These are phyloP conservation scores for Heteronetta atricapilla DNA, from an alignment of 2,113 vertebrate genomes.

Conservation along the genomic window DNA sequence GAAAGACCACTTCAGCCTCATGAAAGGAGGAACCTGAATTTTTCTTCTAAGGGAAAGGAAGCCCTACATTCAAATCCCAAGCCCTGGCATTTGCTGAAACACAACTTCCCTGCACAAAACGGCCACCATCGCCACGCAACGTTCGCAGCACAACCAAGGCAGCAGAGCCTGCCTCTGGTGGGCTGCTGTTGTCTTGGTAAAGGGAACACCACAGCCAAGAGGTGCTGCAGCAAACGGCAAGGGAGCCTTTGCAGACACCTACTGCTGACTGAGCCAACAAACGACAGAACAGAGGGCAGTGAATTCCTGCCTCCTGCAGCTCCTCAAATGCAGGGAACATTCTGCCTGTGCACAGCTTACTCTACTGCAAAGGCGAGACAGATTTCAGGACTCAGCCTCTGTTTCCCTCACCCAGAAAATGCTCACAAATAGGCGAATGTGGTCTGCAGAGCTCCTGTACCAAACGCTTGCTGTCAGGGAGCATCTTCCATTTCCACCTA, in stretches of 20 bases:
- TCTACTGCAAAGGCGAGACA: background rate
- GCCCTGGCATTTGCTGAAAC: background rate
- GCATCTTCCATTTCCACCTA: background rate
- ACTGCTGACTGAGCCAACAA: background rate
- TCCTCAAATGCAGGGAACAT: background rate
- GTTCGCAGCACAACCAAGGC: background rate
- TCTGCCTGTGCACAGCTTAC: background rate
- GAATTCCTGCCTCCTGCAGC: background rate
- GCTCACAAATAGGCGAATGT: background rate
- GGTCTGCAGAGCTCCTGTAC: background rate
- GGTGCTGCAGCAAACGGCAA: background rate
- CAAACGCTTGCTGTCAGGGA: background rate
- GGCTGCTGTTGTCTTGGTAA: background rate
- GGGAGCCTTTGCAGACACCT: background rate
- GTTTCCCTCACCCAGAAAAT: background rate
- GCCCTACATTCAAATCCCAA: background rate
- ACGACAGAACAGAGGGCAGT: accelerated
- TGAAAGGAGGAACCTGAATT: background rate
- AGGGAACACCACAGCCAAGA: background rate
- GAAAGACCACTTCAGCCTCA: background rate
- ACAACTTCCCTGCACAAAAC: background rate
- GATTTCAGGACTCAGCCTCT: background rate
- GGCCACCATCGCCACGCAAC: background rate
- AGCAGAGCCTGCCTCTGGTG: background rate
- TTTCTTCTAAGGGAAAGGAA: background rate